Percentiles rank a stretch among this genome's conserved stretches.
phyloP scores from a whole-genome alignment of 2,113 vertebrate species.

The Sphaerodactylus townsendi region DNA sequence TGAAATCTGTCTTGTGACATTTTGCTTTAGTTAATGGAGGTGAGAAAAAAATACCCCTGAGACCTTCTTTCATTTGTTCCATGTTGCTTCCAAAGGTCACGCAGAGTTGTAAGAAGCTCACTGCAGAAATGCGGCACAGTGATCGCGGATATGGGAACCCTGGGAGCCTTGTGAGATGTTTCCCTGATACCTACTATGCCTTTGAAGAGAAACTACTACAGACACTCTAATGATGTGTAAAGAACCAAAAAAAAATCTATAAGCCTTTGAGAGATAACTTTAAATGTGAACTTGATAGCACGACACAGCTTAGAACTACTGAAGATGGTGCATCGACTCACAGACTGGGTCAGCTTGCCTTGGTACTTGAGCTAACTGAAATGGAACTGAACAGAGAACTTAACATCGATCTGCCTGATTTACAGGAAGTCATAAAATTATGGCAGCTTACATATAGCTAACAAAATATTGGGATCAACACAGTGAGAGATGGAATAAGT shows the following conservation, averaged over 20 bases:
- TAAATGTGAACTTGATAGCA: slow-evolving; percentile 2
- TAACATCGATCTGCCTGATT: neutral
- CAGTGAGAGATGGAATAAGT: neutral
- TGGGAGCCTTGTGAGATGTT: neutral
- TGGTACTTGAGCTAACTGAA: neutral
- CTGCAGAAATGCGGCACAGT: neutral
- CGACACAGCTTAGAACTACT: neutral
- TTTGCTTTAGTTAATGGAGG: too few relatives aligned
- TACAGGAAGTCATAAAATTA: neutral
- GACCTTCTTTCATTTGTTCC: too few relatives aligned
- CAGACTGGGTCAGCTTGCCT: neutral
- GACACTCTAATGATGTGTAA: neutral
- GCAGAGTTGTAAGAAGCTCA: slow-evolving; percentile 31
- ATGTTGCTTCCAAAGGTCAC: slow-evolving; percentile 40
- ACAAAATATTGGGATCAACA: neutral
- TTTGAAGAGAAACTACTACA: neutral
- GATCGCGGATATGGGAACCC: neutral
- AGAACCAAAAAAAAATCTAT: neutral
- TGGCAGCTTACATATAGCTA: neutral
- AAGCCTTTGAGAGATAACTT: neutral
- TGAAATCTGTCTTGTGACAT: too few relatives aligned
- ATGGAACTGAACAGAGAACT: neutral
- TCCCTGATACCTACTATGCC: neutral
- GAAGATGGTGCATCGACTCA: neutral
- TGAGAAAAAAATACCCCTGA: too few relatives aligned